Evolutionary conservation across 2,888 invertebrate species (phyloP), one percentile per base, ranked within the genome.

Genomic region (Pseudolycoriella hygida): DNA sequence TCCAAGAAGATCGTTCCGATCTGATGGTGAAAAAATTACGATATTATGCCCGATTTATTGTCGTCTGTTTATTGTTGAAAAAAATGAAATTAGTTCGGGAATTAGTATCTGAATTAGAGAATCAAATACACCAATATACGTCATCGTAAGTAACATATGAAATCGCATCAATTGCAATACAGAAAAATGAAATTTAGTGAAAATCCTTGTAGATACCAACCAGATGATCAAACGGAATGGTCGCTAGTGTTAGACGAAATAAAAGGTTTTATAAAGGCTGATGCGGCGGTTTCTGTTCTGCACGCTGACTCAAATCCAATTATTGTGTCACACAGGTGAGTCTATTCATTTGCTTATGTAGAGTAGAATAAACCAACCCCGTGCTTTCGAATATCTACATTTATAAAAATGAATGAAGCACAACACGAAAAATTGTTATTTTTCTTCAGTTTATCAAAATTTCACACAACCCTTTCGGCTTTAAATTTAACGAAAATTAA

Each of bases 151-250:
- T 46, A 14, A 17, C 1, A 34, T 4, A 19, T 34, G 11, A 25
- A 25, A 25, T 25, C 25, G 25, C 8, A 4, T 25, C 25, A 25
- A 18, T 20, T 19, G 19, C 19, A 14, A 42, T 14, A 14, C 12
- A 12, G 12, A 40, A 40, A 40, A 19, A 40, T 14, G 5, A 42
- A 18, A 14, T n/a, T 43, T 31, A 43, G 15, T 43, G 8, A 18
- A 18, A 3, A 17, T 34, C 11, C 12, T 41, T 54, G 17, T 51
- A 65, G 66, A 15, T 96, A 94, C 67, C 89, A 93, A 61, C 93
- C 94, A n/a, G 93, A 93, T 55, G 94, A 96, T 65, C 88, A 90
- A 62, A 72, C 89, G 55, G 94, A 96, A 67, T 96, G 96, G 96
- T 84, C 84, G 42, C 70, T 92, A 50, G 93, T 96, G 2, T 72